These are phyloP conservation scores for Gerris buenoi DNA, from an alignment of 1,140 invertebrate genomes.

Conservation along the genomic window DNA sequence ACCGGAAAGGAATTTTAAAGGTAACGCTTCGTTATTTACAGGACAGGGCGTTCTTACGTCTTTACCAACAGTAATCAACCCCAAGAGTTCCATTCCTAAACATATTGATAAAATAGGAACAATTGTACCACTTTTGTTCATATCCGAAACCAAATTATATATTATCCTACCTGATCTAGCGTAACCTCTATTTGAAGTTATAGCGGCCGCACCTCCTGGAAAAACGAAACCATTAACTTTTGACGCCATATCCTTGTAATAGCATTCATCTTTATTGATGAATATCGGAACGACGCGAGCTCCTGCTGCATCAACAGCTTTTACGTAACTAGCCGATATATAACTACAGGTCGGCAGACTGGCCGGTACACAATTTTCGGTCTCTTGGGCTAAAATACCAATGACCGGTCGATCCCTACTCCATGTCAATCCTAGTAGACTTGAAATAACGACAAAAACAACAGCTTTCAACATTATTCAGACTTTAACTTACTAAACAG, in stretches of 20 bases:
- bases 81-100: background rate
- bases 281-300: slow-evolving; percentile 63
- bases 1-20: background rate
- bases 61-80: background rate
- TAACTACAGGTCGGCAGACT: slow-evolving; percentile 28
- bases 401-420: slow-evolving; percentile 17
- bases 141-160: background rate
- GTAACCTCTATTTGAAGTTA: background rate
- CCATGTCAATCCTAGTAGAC: too few species aligned
- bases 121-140: background rate
- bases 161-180: background rate
- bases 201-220: background rate
- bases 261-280: slow-evolving; percentile 9
- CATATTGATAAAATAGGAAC: background rate
- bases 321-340: slow-evolving; percentile 73
- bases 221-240: background rate
- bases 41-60: background rate
- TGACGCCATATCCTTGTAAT: slow-evolving; percentile 7
- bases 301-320: slow-evolving; percentile 63
- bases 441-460: too few species aligned
- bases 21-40: background rate
- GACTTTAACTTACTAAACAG: too few species aligned
- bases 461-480: too few species aligned
- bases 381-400: slow-evolving; percentile 21
- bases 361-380: background rate